Percentiles rank a stretch among this genome's conserved stretches.
Evolutionary conservation across 2,113 vertebrate species (phyloP).

Genomic region (Microcebus tavaratra): DNA sequence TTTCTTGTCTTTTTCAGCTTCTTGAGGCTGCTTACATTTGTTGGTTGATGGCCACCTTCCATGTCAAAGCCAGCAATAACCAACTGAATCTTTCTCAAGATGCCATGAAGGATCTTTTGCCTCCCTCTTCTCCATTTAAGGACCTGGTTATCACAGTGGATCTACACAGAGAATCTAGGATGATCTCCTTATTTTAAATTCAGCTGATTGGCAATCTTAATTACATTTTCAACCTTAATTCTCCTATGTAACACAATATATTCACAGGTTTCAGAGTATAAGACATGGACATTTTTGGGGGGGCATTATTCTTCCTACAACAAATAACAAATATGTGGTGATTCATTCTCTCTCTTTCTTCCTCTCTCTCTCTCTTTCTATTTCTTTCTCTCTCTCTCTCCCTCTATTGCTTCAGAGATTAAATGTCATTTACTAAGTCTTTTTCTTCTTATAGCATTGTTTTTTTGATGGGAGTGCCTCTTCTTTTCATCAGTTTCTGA

Average conservation of each 20-base stretch:
- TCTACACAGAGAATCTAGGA: neutral
- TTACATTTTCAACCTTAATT: neutral
- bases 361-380: too few relatives aligned
- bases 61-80: neutral
- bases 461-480: neutral
- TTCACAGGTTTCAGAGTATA: neutral
- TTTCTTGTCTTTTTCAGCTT: neutral
- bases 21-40: neutral
- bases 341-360: neutral
- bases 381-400: neutral
- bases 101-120: neutral
- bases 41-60: neutral
- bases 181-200: constrained; percentile 7
- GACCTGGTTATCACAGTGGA: neutral
- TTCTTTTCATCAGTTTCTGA: neutral
- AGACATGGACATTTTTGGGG: neutral
- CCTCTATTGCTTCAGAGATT: neutral
- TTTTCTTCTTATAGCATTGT: neutral
- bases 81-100: neutral
- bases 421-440: neutral
- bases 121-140: neutral
- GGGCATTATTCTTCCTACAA: neutral
- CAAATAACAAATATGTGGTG: neutral
- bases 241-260: neutral
- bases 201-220: neutral